Base-by-base conservation (phyloP, 2,797 vertebrate species). In the Tolypeutes matacus region DNA sequence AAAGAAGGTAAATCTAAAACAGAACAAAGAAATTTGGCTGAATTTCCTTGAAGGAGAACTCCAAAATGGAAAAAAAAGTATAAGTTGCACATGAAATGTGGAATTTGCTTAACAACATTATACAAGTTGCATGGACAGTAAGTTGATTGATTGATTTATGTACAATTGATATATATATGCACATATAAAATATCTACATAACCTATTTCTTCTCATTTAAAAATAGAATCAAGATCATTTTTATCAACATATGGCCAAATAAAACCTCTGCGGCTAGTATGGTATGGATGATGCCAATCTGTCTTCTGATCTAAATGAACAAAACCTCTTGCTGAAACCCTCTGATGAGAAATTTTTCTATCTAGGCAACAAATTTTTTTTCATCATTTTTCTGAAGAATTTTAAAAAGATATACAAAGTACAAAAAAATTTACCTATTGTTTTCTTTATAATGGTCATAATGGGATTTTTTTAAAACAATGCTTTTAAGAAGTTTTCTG, bases 21-120 rank as follows among this genome's bases (percentile, higher is more conserved):
- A 58, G 18, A 25, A 64, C 7, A 93, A 69, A 93, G 25, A 86
- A 70, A 88, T 53, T 7, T 91, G 75, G 18, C 49, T 89, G 17
- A 91, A 78, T 78, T 96, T 95, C 18, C 27, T 86, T 58, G 39
- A 80, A 89, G n/a, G 23, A 86, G 13, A 86, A 89, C 10, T 53
- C 8, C 85, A n/a, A 91, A 93, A 58, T 46, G 9, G 1, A 27
- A 62, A 5, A 76, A 31, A 14, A 9, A 77, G 9, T 39, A 2
- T 18, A 75, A 69, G 2, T 60, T 82, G 85, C 14, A 31, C 8
- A 86, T 72, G 60, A 89, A 82, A 65, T 34, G 15, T 49, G 89
- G 11, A 21, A 89, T 53, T 53, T 88, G 75, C 25, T 91, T 93
- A 94, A 81, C 31, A 73, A 84, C 2, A 49, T 49, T 25, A 58